Evolutionary conservation across 2,888 invertebrate species (phyloP).

Genomic region (Phengaris alcon): DNA sequence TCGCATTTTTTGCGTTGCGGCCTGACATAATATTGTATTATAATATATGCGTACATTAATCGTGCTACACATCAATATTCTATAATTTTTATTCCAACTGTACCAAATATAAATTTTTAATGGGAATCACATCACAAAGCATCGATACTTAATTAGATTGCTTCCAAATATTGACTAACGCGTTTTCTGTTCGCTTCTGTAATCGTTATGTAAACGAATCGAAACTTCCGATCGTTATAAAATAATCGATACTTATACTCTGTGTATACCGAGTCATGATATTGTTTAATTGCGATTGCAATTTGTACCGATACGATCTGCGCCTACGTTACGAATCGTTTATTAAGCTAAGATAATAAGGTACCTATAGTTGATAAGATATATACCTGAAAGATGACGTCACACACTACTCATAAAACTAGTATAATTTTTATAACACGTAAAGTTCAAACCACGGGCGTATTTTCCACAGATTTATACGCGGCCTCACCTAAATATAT

Average conservation of each 20-base stretch:
- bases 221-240: conserved; percentile 32
- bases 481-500: too few species aligned
- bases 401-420: neutral
- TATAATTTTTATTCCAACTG: neutral
- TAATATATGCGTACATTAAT: too few species aligned
- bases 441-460: too few species aligned
- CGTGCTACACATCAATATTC: too few species aligned
- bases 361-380: neutral
- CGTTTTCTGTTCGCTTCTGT: conserved; percentile 57
- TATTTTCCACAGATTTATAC: too few species aligned
- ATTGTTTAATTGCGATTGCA: conserved; percentile 22
- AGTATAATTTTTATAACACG: neutral
- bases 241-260: conserved; percentile 19
- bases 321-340: conserved; percentile 11
- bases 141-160: conserved; percentile 62
- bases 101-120: conserved; percentile 30
- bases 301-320: conserved; percentile 18
- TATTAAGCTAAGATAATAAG: neutral
- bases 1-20: too few species aligned
- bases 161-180: conserved; percentile 72
- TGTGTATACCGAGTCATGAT: conserved; percentile 25
- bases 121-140: conserved; percentile 47
- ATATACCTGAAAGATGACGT: neutral
- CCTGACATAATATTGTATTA: too few species aligned
- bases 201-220: conserved; percentile 47